These are phyloP conservation scores for Macrotus californicus DNA, from an alignment of 2,113 vertebrate genomes.

Conservation along the genomic window DNA sequence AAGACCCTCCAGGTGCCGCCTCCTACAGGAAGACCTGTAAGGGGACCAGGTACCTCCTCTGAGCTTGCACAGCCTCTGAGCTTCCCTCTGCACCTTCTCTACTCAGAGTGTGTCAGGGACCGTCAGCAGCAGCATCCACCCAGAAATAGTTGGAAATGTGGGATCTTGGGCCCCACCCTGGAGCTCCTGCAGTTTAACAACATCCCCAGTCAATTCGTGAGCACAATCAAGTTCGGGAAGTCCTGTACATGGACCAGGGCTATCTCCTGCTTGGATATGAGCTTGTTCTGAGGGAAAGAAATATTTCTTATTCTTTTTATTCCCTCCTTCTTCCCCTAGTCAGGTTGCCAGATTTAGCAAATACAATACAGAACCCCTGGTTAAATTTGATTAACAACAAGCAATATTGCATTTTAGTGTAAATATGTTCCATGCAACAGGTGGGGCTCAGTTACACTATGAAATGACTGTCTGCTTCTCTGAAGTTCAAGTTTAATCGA, in stretches of 20 bases:
- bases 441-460: background rate
- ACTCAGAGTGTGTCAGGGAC: background rate
- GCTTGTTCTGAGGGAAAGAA: background rate
- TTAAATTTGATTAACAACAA: background rate
- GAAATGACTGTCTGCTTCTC: background rate
- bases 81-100: background rate
- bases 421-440: background rate
- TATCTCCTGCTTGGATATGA: background rate
- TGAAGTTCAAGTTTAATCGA: background rate
- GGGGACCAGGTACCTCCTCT: background rate
- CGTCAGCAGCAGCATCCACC: fast-evolving
- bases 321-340: background rate
- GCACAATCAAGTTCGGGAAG: background rate
- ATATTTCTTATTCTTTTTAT: background rate
- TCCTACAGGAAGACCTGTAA: background rate
- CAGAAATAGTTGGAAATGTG: background rate
- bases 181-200: background rate
- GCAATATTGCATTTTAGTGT: background rate
- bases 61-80: background rate
- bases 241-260: fast-evolving
- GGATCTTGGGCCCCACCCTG: background rate
- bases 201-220: background rate
- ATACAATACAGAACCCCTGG: background rate
- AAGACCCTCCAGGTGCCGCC: background rate
- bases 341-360: background rate